Evolutionary conservation across 1,140 invertebrate species (phyloP), one percentile per base, ranked within the genome.

Genomic region (Megathymus violae): DNA sequence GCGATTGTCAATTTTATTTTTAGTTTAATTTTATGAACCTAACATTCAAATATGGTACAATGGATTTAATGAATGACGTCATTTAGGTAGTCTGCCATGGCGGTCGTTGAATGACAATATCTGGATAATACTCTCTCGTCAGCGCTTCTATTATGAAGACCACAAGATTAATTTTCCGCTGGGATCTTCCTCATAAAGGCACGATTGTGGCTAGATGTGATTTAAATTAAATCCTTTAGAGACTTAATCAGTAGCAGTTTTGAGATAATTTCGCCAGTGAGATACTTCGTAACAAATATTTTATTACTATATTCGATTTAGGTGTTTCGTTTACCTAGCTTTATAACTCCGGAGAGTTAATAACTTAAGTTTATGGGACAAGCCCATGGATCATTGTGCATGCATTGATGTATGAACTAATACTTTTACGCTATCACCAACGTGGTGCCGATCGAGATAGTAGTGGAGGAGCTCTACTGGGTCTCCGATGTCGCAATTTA

Each of bases 121-220:
- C 27, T 31, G 27, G 27, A 9, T 31, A 31, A 31, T 31, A 9
- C 4, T 31, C 27, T 2, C 19, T 31, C 27, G 4, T 9, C 27
- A 31, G 3, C 27, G 27, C 27, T 31, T 31, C 25, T 31, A 63
- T 54, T 50, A 38, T 56, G 27, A 43, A 66, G 44, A 48, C 59
- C 62, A 50, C 46, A 69, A 69, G 52, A 69, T 69, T 65, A 36
- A 69, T 63, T 65, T 52, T 65, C 58, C 51, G 15, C 50, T 22
- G 22, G 22, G 36, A 52, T 40, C 36, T 52, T 19, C 22, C 16
- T 52, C 15, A 52, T 40, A 25, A 52, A 51, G 47, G 14, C 15
- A 16, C 38, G 11, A 40, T 52, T 19, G 36, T 52, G 17, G 50
- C 31, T 41, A 52, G 17, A 15, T 51, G 48, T 40, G 27, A 31